Conservation (phyloP, 2,113 vertebrate species). For the Bolborhynchus lineola region DNA sequence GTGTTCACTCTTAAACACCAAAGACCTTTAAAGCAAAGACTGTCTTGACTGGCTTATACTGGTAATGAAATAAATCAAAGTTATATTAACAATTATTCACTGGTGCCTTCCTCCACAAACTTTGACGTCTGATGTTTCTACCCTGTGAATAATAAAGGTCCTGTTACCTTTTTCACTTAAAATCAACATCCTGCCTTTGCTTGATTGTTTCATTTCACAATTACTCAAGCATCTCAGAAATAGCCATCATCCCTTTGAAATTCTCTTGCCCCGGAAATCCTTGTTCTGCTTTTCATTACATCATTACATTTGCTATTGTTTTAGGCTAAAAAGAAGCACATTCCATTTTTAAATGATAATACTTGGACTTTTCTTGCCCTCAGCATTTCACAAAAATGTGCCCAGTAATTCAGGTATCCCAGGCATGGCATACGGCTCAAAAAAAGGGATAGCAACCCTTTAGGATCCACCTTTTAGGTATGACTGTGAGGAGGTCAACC, state of each 20-base stretch:
- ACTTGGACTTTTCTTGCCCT: neutral
- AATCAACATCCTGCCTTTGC: neutral
- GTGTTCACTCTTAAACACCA: neutral
- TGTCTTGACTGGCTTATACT: neutral
- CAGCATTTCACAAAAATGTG: neutral
- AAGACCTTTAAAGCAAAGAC: neutral
- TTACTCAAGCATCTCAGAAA: slow-evolving; percentile 37
- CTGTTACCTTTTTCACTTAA: neutral
- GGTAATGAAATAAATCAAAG: neutral
- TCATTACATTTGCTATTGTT: neutral
- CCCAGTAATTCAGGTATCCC: neutral
- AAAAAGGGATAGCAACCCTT: neutral
- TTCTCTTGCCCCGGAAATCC: slow-evolving; percentile 38
- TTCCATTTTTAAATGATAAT: slow-evolving; percentile 1
- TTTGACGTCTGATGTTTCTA: neutral
- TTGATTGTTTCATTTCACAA: neutral
- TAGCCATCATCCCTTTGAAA: slow-evolving; percentile 62
- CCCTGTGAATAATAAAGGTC: neutral
- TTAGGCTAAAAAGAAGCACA: slow-evolving; percentile 51
- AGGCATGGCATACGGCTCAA: neutral
- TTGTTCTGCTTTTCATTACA: slow-evolving; percentile 68
- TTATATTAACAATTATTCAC: neutral
- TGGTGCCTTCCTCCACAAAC: neutral
- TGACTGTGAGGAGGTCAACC: neutral
- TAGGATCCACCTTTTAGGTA: neutral